These are phyloP conservation scores for Neodontobutis hainanensis DNA, from an alignment of 2,113 vertebrate species.

Conservation along the genomic window DNA sequence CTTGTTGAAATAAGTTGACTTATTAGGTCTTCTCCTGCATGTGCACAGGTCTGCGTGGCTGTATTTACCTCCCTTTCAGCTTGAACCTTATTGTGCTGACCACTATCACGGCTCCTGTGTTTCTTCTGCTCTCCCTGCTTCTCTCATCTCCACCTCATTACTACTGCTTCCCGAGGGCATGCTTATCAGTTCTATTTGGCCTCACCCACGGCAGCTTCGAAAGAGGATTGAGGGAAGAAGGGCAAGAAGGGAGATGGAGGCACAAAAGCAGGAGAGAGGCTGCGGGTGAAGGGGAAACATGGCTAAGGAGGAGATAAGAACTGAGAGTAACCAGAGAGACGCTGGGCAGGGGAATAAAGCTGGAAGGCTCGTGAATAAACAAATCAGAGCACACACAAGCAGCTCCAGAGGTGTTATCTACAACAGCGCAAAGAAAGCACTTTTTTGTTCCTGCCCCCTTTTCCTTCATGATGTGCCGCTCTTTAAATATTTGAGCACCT, in stretches of 20 bases:
- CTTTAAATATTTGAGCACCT: constrained; percentile 51
- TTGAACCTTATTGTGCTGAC: neutral
- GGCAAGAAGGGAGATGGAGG: neutral
- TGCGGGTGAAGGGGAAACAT: constrained; percentile 6
- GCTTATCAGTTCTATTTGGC: constrained; percentile 34
- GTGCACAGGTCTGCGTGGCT: neutral
- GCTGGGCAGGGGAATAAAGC: constrained; percentile 11
- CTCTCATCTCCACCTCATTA: constrained; percentile 35
- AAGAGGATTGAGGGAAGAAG: constrained; percentile 5
- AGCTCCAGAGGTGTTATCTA: neutral
- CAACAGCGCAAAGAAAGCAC: constrained; percentile 1
- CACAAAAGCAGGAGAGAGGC: neutral
- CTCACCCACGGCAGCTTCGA: constrained; percentile 9
- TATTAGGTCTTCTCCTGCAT: neutral
- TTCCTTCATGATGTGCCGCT: constrained; percentile 50
- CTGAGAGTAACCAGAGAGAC: neutral
- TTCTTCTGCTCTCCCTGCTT: neutral
- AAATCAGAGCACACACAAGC: neutral
- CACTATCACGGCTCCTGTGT: constrained; percentile 11
- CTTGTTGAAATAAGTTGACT: too few relatives aligned
- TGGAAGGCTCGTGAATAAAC: constrained; percentile 14
- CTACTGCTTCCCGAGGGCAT: constrained; percentile 21
- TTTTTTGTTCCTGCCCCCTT: neutral
- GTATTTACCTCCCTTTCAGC: neutral
- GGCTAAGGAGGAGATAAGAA: constrained; percentile 8